Evolutionary conservation across 2,113 vertebrate genomes (phyloP).

Genomic region (Microcebus lehilahytsara): DNA sequence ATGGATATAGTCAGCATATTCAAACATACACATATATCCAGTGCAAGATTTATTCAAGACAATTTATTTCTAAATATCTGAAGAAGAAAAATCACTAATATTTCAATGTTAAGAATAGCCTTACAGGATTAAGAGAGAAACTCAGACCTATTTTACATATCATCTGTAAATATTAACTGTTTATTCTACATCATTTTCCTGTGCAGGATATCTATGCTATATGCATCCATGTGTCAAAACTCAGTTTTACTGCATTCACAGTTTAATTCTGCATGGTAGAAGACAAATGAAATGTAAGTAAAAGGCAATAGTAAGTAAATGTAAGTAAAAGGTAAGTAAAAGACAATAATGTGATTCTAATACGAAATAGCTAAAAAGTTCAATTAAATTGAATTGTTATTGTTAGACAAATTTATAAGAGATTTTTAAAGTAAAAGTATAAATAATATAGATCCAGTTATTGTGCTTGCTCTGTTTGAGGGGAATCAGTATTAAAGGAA

Average conservation of each 20-base stretch:
- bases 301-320: no score
- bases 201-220: not conserved
- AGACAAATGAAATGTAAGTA: not conserved
- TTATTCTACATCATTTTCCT: not conserved
- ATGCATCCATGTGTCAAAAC: not conserved
- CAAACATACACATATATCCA: fast-evolving
- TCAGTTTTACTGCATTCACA: not conserved
- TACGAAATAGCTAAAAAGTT: not conserved
- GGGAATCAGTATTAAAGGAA: not conserved
- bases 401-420: not conserved
- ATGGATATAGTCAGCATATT: constrained; percentile 19
- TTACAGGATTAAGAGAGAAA: not conserved
- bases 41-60: not conserved
- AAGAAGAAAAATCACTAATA: not conserved
- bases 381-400: not conserved
- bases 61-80: not conserved
- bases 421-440: not conserved
- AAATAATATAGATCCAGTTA: not conserved
- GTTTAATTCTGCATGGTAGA: not conserved
- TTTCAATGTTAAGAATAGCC: not conserved
- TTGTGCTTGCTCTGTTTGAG: not conserved
- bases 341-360: not conserved
- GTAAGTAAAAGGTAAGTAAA: no score
- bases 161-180: not conserved
- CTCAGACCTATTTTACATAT: not conserved